Evolutionary conservation across 2,797 vertebrate genomes (phyloP).

Genomic region (Pelobates cultripes): DNA sequence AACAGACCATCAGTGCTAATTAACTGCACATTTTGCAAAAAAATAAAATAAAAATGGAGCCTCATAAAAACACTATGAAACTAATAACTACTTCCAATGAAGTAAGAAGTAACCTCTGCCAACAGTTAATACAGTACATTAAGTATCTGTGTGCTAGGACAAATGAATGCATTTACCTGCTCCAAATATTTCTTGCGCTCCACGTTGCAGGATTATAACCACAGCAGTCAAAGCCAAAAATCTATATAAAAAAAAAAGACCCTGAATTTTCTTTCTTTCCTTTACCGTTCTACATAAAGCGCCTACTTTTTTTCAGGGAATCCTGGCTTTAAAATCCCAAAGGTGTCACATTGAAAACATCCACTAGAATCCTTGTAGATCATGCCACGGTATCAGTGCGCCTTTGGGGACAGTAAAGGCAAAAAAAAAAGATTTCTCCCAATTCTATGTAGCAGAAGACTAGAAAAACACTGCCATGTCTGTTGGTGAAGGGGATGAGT

Average conservation of each 20-base stretch:
- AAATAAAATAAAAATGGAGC: too few species aligned
- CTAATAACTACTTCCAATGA: too few species aligned
- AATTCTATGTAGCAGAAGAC: constrained; percentile 16
- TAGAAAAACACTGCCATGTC: not conserved
- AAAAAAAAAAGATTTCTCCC: not conserved
- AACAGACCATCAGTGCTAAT: too few species aligned
- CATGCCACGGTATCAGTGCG: not conserved
- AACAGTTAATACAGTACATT: constrained; percentile 8
- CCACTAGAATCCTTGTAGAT: constrained; percentile 19
- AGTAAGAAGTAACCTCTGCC: not conserved
- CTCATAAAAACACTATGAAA: too few species aligned
- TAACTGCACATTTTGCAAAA: too few species aligned
- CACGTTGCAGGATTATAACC: constrained; percentile 51
- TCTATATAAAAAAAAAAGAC: constrained; percentile 8
- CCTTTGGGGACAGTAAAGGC: too few species aligned
- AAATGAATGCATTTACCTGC: constrained; percentile 46
- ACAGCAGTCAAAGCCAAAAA: constrained; percentile 25
- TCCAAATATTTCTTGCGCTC: constrained; percentile 6
- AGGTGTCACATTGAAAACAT: constrained; percentile 28
- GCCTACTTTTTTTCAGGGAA: constrained; percentile 3
- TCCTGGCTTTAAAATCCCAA: not conserved
- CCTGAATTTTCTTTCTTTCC: constrained; percentile 22
- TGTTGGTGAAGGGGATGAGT: not conserved
- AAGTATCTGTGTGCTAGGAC: constrained; percentile 16
- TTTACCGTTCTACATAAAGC: constrained; percentile 22